Base-by-base conservation (phyloP, 2,888 invertebrate genomes). In the Hemithea aestivaria region DNA sequence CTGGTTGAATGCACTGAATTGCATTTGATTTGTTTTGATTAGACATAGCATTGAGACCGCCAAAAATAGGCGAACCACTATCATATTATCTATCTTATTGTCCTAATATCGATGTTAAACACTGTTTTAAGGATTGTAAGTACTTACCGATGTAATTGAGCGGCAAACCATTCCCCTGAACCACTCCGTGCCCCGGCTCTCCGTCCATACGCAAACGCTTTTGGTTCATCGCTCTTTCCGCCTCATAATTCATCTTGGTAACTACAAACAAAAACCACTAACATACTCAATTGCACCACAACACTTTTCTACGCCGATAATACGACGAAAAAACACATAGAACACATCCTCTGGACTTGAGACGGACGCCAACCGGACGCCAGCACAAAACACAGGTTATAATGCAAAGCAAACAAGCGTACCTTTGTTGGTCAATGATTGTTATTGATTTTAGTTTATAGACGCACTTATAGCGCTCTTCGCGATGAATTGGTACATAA, bases 361-460 rank as follows among this genome's bases (percentile, higher is more conserved):
- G 80, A 79, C 81, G 78, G 87, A 87, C 87, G 87, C 87, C 81
- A 85, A 84, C 82, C 84, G 87, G 87, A 88, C 87, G 87, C 87
- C 69, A 79, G 75, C 73, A 77, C 76, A 75, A 83, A 81, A 83
- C 84, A 85, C 83, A 87, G 87, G 87, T 87, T 87, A 85, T 80
- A 81, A 49, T 63, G 72, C 72, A 69, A 81, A 76, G 80, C 84
- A 83, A 84, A 87, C 75, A 81, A 87, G 87, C 87, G 85, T 88
- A 88, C 87, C 87, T 88, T 87, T 88, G 87, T 87, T 87, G 79
- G 78, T 78, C 79, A 78, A 75, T 75, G 84, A 81, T 82, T 84
- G 77, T 77, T 88, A 88, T 88, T 79, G 87, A 88, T 88, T 87
- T 88, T 87, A 87, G 77, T 79, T 74, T 72, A 72, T 76, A 78